Conservation (phyloP, 2,888 invertebrate species). For the Cepaea hortensis region DNA sequence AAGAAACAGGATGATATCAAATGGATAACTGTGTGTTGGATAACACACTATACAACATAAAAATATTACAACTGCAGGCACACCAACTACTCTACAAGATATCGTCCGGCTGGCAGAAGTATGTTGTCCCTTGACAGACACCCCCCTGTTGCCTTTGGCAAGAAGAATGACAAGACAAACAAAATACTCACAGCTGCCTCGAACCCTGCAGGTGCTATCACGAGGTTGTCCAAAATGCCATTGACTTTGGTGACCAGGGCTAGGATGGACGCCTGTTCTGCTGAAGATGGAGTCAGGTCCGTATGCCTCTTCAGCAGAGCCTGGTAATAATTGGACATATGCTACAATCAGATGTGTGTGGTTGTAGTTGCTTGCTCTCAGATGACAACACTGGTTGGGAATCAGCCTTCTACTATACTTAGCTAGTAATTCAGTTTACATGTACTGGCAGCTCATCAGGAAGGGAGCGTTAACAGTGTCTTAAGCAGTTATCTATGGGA, state of each 20-base stretch:
- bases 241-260: conserved; percentile 97
- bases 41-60: no score
- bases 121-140: no score
- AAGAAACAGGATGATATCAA: no score
- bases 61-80: no score
- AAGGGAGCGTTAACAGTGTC: no score
- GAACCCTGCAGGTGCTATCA: conserved; percentile 94
- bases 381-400: background rate
- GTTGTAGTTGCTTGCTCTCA: background rate
- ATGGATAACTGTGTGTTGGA: no score
- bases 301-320: conserved; percentile 93
- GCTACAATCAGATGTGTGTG: conserved; percentile 4
- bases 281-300: conserved; percentile 92
- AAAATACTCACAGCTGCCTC: conserved; percentile 92
- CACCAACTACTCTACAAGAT: no score
- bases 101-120: no score
- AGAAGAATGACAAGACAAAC: no score
- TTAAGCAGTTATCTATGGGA: no score
- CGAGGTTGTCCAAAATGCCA: conserved; percentile 92
- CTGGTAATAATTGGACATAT: conserved; percentile 77
- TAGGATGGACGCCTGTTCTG: conserved; percentile 93
- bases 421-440: background rate
- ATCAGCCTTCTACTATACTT: background rate
- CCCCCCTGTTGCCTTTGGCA: no score
- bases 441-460: background rate